Conservation (phyloP, 2,113 vertebrate genomes). For the Hystrix cristata region DNA sequence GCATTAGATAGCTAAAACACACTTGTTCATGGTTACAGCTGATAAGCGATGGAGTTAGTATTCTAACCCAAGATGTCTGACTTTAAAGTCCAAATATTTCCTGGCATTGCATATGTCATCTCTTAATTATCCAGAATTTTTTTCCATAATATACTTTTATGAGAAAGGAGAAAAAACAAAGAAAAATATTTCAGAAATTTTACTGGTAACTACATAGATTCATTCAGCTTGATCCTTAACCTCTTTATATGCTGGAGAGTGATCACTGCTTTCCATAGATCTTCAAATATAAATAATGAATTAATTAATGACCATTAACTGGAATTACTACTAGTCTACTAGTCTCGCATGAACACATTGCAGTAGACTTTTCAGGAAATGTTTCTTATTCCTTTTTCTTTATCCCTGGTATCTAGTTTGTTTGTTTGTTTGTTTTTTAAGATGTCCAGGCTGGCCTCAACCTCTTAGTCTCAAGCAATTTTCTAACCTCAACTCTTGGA, state of each 20-base stretch:
- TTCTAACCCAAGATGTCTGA: neutral
- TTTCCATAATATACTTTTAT: slow-evolving; percentile 32
- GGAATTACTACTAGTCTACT: neutral
- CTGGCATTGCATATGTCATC: neutral
- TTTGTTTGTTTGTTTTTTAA: neutral
- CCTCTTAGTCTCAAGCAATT: neutral
- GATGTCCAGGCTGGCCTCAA: neutral
- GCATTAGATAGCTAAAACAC: slow-evolving; percentile 22
- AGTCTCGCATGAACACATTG: slow-evolving; percentile 28
- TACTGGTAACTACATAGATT: slow-evolving; percentile 7
- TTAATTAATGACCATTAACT: no score
- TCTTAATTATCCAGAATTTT: slow-evolving; percentile 19
- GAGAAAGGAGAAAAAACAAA: slow-evolving; percentile 53
- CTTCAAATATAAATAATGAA: neutral
- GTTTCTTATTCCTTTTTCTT: neutral
- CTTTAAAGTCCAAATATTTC: neutral
- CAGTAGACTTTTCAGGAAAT: neutral
- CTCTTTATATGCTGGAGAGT: neutral
- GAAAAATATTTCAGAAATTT: slow-evolving; percentile 49
- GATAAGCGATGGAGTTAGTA: slow-evolving; percentile 12
- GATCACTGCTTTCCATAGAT: neutral
- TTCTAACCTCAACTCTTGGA: neutral
- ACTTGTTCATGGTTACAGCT: neutral
- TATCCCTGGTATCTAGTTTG: neutral
- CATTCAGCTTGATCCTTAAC: neutral